phyloP scores from a whole-genome alignment of 2,797 vertebrate species.

The Falco berigora region DNA sequence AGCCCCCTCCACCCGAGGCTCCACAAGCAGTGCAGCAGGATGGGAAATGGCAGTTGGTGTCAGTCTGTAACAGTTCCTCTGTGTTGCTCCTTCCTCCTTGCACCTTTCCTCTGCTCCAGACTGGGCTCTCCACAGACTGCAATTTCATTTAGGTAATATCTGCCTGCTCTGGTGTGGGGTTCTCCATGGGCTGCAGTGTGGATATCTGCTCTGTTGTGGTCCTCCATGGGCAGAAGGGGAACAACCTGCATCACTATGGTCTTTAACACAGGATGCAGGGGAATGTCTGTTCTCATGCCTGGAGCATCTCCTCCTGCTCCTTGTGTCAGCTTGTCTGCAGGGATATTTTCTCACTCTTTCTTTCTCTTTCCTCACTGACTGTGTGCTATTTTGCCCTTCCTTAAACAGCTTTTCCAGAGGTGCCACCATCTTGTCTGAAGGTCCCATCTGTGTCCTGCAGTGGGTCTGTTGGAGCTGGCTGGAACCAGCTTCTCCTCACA shows the following conservation, averaged over 20 bases:
- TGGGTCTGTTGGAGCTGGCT: background rate
- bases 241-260: no score
- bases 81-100: background rate
- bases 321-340: background rate
- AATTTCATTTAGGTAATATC: background rate
- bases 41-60: fast-evolving
- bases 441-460: background rate
- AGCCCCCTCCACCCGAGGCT: background rate
- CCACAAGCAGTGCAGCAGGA: fast-evolving
- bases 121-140: background rate
- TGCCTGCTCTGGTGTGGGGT: background rate
- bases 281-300: background rate
- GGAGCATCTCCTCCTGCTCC: background rate
- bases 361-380: background rate
- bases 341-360: background rate
- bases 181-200: background rate
- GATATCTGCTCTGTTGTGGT: background rate
- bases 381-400: background rate
- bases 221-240: background rate
- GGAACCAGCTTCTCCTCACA: background rate
- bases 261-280: background rate
- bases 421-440: background rate
- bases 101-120: background rate
- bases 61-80: background rate
- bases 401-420: background rate